Base-by-base conservation (phyloP, 2,113 vertebrate genomes). In the Apteryx owenii region DNA sequence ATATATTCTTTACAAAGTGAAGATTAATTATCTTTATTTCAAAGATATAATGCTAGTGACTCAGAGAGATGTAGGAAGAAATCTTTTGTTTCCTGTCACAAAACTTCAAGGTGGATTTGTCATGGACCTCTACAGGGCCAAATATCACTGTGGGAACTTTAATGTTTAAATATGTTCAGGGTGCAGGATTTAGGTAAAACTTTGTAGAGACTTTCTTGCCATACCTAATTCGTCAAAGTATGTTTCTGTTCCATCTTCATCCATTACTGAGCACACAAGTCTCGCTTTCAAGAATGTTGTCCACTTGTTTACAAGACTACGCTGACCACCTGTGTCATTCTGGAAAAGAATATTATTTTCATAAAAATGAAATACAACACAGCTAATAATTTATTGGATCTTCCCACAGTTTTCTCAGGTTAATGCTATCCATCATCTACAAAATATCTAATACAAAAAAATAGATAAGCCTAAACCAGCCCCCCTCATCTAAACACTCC, bases 261-360 rank as follows among this genome's bases (percentile, higher is more conserved):
- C 99, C 93, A 99, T 98, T 23, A 99, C 99, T 0, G 99, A 99
- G 91, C 99, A 99, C 71, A 99, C 99, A 95, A 99, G 98, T 87
- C 99, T 97, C 7, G 99, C 99, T 96, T 99, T 99, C 31, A 99
- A 97, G 96, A 99, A 99, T 1, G 99, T 99, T 44, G 99, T 99
- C 99, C 99, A 99, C 78, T 99, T 99, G 97, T 99, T 99, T 78
- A 99, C 99, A 3, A 99, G 98, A 91, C 99, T 99, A 29, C 99
- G 98, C 91, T 99, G 99, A 29, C 99, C 99, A n/a, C 99, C 99
- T 2, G 99, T 99, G 97, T 99, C 99, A 89, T 98, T 99, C 99
- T 99, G 98, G 54, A 98, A 98, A 65, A 48, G 44, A 94, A 68
- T 26, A 78, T 50, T 5, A 22, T 73, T 89, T 96, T 96, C 46